These are phyloP conservation scores for Diorhabda sublineata DNA, from an alignment of 1,140 invertebrate species.

Conservation along the genomic window DNA sequence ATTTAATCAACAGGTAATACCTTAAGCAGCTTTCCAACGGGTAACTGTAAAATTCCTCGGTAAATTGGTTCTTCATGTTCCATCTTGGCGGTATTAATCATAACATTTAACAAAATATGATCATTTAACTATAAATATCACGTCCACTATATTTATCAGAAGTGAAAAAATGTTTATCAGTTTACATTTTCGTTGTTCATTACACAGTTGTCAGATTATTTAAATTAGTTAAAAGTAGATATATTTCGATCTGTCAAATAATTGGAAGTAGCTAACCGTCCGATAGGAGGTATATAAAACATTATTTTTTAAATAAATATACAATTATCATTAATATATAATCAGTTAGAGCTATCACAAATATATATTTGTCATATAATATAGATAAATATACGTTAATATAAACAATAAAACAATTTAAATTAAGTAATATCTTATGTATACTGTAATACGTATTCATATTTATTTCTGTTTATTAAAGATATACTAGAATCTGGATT, in stretches of 20 bases:
- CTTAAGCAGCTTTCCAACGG: slow-evolving; percentile 61
- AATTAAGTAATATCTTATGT: too few relatives aligned
- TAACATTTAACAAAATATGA: slow-evolving; percentile 6
- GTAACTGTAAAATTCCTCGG: slow-evolving; percentile 63
- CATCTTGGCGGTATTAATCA: slow-evolving; percentile 48
- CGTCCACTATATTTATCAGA: slow-evolving; percentile 19
- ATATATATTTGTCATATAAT: too few relatives aligned
- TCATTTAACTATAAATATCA: slow-evolving; percentile 16
- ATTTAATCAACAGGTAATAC: slow-evolving; percentile 38
- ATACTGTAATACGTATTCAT: too few relatives aligned
- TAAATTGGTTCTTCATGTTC: slow-evolving; percentile 62
- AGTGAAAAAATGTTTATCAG: slow-evolving; percentile 4
- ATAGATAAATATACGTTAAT: too few relatives aligned
- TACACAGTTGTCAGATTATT: not conserved
- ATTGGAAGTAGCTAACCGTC: not conserved
- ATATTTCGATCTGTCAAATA: not conserved
- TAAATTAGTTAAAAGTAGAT: not conserved
- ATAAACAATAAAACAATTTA: too few relatives aligned
- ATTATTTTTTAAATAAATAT: too few relatives aligned
- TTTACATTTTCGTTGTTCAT: not conserved
- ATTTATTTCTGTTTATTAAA: too few relatives aligned
- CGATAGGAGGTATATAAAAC: too few relatives aligned
- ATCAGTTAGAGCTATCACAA: too few relatives aligned
- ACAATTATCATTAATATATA: too few relatives aligned
- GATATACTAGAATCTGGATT: too few relatives aligned